These are phyloP conservation scores for Strigamia maritima DNA, from an alignment of 2,888 invertebrate species.

Conservation along the genomic window DNA sequence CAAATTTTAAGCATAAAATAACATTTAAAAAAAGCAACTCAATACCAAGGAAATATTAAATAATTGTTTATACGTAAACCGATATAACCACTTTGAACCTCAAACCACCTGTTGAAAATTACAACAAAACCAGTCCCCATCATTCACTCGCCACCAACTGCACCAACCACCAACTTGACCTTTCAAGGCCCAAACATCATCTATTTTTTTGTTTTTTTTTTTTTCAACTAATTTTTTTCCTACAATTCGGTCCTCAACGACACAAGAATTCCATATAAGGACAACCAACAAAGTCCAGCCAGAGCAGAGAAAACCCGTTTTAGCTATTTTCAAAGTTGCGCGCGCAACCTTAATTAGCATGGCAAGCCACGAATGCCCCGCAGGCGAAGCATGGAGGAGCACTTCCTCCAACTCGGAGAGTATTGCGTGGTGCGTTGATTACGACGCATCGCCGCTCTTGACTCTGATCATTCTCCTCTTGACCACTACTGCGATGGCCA, in stretches of 20 bases:
- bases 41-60: too few relatives aligned
- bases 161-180: neutral
- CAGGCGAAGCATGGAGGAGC: slow-evolving; percentile 41
- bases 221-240: too few relatives aligned
- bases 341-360: slow-evolving; percentile 6
- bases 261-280: slow-evolving; percentile 2
- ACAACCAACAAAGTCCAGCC: neutral
- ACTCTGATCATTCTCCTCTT: neutral
- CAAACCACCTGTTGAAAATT: too few relatives aligned
- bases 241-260: neutral
- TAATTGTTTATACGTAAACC: neutral
- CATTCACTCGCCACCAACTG: neutral
- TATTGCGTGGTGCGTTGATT: slow-evolving; percentile 4
- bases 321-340: neutral
- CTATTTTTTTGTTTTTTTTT: too few relatives aligned
- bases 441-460: neutral
- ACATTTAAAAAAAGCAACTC: too few relatives aligned
- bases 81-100: neutral
- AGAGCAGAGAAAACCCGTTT: neutral
- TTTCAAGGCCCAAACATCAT: neutral
- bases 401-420: slow-evolving; percentile 36
- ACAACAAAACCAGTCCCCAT: too few relatives aligned
- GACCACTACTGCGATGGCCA: slow-evolving; percentile 57
- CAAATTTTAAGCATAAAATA: too few relatives aligned
- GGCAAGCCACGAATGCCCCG: neutral